phyloP scores from a whole-genome alignment of 2,888 invertebrate species.

The Epinotia demarniana region DNA sequence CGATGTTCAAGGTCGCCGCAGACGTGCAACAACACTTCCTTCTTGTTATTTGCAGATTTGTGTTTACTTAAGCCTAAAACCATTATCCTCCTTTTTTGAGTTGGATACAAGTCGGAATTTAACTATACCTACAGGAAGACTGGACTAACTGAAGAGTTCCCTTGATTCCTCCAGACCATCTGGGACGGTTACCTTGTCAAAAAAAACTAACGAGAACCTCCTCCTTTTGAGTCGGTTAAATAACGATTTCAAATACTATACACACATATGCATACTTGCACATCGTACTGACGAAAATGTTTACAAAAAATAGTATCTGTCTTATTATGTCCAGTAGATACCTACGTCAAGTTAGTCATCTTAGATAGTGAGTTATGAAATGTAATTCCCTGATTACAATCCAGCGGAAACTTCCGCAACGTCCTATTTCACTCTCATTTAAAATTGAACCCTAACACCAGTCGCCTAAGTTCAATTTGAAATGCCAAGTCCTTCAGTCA shows the following conservation, averaged over 20 bases:
- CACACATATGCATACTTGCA: too few relatives aligned
- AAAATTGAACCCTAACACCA: not conserved
- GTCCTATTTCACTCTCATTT: not conserved
- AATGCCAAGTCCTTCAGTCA: not conserved
- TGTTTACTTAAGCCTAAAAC: not conserved
- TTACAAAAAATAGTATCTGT: too few relatives aligned
- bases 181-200: too few relatives aligned
- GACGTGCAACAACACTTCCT: constrained; percentile 25
- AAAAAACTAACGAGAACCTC: too few relatives aligned
- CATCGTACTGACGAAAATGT: too few relatives aligned
- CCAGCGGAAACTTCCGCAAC: not conserved
- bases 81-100: constrained; percentile 3
- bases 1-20: constrained; percentile 6
- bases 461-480: not conserved
- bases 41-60: constrained; percentile 13
- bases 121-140: not conserved
- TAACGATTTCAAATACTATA: too few relatives aligned
- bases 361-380: too few relatives aligned
- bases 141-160: too few relatives aligned
- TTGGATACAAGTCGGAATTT: not conserved
- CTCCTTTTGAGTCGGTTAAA: too few relatives aligned
- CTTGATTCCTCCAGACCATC: too few relatives aligned
- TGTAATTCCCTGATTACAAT: not conserved
- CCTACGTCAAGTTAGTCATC: too few relatives aligned
- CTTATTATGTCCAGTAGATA: too few relatives aligned